Evolutionary conservation across 2,888 invertebrate genomes (phyloP).

Genomic region (Chorisops tibialis): DNA sequence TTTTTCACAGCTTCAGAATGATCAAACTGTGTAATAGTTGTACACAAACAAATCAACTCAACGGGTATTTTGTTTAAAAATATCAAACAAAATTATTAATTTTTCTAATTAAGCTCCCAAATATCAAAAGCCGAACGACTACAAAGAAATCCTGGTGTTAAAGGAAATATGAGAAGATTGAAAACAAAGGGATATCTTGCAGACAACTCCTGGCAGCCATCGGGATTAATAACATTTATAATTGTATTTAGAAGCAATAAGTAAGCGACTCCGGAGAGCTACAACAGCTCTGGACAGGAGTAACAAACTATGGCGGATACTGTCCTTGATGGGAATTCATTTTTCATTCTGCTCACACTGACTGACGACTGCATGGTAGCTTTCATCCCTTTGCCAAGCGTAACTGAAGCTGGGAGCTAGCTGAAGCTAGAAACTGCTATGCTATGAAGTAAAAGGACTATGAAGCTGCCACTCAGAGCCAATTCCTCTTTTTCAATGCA

Average conservation of each 20-base stretch:
- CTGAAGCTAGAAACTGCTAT: not conserved
- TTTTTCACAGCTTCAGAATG: too few species aligned
- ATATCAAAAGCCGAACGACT: too few species aligned
- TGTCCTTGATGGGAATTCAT: conserved; percentile 31
- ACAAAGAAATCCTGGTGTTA: too few species aligned
- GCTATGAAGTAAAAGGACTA: conserved; percentile 10
- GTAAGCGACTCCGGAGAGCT: conserved; percentile 21
- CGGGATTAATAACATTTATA: conserved; percentile 31
- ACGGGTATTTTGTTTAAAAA: too few species aligned
- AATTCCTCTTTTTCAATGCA: conserved; percentile 13
- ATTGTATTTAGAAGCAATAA: conserved; percentile 32
- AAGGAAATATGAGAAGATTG: not conserved
- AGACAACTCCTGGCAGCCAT: conserved; percentile 2
- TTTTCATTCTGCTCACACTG: conserved; percentile 29
- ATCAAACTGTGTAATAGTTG: too few species aligned
- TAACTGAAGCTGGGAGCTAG: conserved; percentile 6
- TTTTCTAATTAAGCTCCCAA: too few species aligned
- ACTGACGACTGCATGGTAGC: conserved; percentile 22
- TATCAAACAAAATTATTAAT: too few species aligned
- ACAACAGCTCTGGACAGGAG: conserved; percentile 21
- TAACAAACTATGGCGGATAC: conserved; percentile 30
- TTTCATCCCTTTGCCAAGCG: conserved; percentile 19
- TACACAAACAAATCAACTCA: too few species aligned
- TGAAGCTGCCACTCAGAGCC: conserved; percentile 26
- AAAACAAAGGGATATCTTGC: not conserved